phyloP scores from a whole-genome alignment of 2,113 vertebrate species.

The Misgurnus anguillicaudatus region DNA sequence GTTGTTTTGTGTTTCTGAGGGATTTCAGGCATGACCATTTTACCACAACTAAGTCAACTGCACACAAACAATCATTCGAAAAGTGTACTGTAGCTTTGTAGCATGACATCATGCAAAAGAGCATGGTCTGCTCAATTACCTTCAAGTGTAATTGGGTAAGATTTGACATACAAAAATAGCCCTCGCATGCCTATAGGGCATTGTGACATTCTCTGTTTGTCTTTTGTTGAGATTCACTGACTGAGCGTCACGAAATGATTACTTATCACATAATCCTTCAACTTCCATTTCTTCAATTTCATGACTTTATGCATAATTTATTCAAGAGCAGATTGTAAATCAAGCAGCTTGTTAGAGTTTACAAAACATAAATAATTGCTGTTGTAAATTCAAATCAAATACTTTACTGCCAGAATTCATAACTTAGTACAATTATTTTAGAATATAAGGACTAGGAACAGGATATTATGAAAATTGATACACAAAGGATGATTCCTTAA shows the following conservation, averaged over 20 bases:
- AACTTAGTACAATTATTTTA: background rate
- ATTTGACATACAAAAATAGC: background rate
- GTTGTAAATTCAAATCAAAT: background rate
- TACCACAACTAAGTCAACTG: background rate
- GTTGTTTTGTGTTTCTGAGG: too few relatives aligned
- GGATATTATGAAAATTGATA: constrained; percentile 26
- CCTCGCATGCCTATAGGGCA: background rate
- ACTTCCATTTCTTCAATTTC: background rate
- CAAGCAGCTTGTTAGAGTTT: background rate
- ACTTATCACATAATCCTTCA: background rate
- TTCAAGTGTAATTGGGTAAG: background rate
- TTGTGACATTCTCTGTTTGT: background rate
- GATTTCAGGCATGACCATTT: too few relatives aligned
- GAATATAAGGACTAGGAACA: constrained; percentile 7
- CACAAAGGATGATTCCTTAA: constrained; percentile 23
- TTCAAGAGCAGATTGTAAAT: background rate
- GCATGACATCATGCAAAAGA: constrained; percentile 11
- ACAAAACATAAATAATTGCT: background rate
- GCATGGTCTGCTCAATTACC: background rate
- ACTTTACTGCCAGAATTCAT: background rate
- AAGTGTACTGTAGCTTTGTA: background rate
- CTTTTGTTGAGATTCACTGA: background rate
- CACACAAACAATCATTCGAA: constrained; percentile 5
- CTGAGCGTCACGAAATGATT: background rate
- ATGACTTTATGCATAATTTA: background rate